Conservation (phyloP, 2,797 vertebrate genomes). For the Tenualosa ilisha region DNA sequence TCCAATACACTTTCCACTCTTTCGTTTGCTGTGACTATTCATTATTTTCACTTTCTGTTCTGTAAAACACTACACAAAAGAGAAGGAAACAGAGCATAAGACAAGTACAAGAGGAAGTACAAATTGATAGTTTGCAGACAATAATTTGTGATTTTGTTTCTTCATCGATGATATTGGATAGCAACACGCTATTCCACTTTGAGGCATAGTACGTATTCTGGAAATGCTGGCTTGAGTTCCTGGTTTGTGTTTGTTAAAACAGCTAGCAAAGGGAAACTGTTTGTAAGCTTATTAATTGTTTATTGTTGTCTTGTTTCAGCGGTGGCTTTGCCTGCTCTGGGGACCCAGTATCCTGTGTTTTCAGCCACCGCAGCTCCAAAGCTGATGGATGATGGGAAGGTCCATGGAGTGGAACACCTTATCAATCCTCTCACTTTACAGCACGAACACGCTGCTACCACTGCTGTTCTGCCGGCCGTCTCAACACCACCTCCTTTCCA, state of each 20-base stretch:
- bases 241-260: neutral
- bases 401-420: slow-evolving; percentile 92
- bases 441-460: slow-evolving; percentile 81
- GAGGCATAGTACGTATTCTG: neutral
- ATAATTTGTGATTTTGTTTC: neutral
- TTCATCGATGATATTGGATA: neutral
- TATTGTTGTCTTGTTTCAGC: slow-evolving; percentile 41
- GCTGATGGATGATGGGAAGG: slow-evolving; percentile 94
- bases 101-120: neutral
- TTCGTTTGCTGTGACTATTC: neutral
- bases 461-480: slow-evolving; percentile 84
- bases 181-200: neutral
- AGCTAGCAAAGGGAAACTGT: neutral
- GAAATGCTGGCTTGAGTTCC: neutral
- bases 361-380: slow-evolving; percentile 84
- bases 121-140: neutral
- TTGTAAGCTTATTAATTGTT: neutral
- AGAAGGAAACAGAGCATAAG: neutral
- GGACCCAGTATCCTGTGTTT: slow-evolving; percentile 93
- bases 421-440: slow-evolving; percentile 92
- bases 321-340: slow-evolving; percentile 89
- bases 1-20: neutral
- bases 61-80: neutral
- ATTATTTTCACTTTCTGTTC: neutral
- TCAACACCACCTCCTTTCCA: slow-evolving; percentile 96